These are phyloP conservation scores for Arctopsyche grandis DNA, from an alignment of 1,140 invertebrate species.

Conservation along the genomic window DNA sequence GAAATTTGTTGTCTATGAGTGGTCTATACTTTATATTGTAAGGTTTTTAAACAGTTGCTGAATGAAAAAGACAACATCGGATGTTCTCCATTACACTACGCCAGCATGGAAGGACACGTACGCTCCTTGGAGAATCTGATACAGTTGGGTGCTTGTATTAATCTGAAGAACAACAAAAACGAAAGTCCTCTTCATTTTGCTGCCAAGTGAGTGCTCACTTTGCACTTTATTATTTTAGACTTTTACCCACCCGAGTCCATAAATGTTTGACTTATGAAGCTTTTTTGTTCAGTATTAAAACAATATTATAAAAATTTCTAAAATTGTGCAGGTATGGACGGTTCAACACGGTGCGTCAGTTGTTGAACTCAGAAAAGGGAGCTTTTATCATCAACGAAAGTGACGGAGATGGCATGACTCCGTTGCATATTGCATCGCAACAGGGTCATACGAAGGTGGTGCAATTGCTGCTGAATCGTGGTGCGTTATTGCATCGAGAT, in stretches of 20 bases:
- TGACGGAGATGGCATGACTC: conserved; percentile 81
- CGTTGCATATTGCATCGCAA: conserved; percentile 80
- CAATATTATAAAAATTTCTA: no score
- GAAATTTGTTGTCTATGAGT: no score
- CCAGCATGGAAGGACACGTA: conserved; percentile 84
- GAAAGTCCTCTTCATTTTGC: conserved; percentile 92
- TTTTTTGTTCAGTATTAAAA: no score
- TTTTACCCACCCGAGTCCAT: no score
- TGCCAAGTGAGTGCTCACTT: conserved; percentile 72
- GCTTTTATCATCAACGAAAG: conserved; percentile 88
- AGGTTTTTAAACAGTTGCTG: conserved; percentile 63
- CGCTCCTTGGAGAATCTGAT: conserved; percentile 83
- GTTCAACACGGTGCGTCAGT: conserved; percentile 81
- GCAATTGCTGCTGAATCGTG: conserved; percentile 81
- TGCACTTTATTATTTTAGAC: no score
- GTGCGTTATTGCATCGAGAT: conserved; percentile 85
- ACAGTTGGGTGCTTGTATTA: conserved; percentile 81
- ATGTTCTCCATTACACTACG: conserved; percentile 89
- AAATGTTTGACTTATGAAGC: no score
- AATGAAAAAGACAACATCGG: conserved; percentile 87
- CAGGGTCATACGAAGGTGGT: conserved; percentile 86
- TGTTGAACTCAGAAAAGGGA: conserved; percentile 84
- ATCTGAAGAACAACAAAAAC: conserved; percentile 88
- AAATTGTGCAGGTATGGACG: conserved; percentile 81
- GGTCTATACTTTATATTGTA: neutral